Percentiles rank a stretch among this genome's conserved stretches.
Evolutionary conservation across 2,888 invertebrate genomes (phyloP).

Genomic region (Callyntrura guangdongensis): DNA sequence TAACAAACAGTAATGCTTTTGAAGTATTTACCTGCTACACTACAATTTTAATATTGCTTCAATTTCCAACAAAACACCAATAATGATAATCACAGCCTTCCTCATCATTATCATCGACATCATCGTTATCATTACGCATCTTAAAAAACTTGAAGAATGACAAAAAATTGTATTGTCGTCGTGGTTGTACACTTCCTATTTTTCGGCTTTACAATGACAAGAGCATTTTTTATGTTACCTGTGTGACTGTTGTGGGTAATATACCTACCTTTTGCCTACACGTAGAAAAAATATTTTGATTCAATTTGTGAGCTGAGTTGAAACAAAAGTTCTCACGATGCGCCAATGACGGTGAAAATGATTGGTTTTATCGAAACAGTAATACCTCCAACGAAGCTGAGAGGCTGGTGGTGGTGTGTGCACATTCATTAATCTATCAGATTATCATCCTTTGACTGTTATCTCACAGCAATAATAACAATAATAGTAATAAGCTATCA

Average conservation of each 20-base stretch:
- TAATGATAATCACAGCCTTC: constrained; percentile 9
- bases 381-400: neutral
- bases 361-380: constrained; percentile 37
- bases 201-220: neutral
- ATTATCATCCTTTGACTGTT: too few relatives aligned
- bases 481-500: constrained; percentile 15
- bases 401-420: too few relatives aligned
- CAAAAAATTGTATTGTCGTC: constrained; percentile 16
- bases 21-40: neutral
- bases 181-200: constrained; percentile 50
- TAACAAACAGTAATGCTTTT: neutral
- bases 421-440: too few relatives aligned
- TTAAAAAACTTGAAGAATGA: constrained; percentile 29
- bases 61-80: constrained; percentile 33
- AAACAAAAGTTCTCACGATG: constrained; percentile 55
- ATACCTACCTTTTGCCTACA: neutral
- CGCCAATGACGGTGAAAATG: neutral
- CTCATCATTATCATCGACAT: neutral
- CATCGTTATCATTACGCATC: neutral
- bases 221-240: too few relatives aligned
- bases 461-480: neutral
- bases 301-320: constrained; percentile 34
- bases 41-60: neutral
- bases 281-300: constrained; percentile 14
- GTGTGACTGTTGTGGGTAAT: too few relatives aligned